Conservation (phyloP, 2,797 vertebrate genomes). For the Enteromius afrohamiltoni region DNA sequence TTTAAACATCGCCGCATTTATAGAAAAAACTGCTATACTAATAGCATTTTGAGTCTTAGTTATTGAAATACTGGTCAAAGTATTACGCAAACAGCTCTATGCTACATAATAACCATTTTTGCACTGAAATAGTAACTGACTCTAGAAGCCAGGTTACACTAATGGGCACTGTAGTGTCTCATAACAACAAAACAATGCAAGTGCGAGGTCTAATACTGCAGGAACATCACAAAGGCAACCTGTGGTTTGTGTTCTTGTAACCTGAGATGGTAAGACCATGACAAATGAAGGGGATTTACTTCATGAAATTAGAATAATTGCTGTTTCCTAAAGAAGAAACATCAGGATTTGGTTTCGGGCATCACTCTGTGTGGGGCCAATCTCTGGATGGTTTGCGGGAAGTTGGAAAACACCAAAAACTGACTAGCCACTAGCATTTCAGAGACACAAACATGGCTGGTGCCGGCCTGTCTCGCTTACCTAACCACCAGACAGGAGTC, state of each 20-base stretch:
- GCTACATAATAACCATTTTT: neutral
- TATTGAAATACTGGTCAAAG: neutral
- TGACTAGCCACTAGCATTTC: conserved; percentile 57
- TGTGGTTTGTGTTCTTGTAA: neutral
- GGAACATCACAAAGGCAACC: neutral
- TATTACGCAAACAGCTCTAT: neutral
- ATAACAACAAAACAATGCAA: neutral
- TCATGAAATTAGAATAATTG: conserved; percentile 52
- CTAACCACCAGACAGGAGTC: conserved; percentile 60
- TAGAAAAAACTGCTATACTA: neutral
- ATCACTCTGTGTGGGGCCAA: conserved; percentile 29
- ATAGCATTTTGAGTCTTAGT: neutral
- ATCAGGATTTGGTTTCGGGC: conserved; percentile 53
- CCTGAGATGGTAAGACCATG: neutral
- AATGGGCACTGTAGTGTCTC: neutral
- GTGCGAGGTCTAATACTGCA: neutral
- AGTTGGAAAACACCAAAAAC: conserved; percentile 22
- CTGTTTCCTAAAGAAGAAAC: conserved; percentile 50
- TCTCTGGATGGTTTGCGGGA: conserved; percentile 27
- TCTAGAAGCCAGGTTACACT: neutral
- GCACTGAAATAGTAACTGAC: neutral
- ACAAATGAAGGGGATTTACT: conserved; percentile 38
- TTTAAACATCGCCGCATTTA: neutral
- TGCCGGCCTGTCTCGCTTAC: conserved; percentile 63
- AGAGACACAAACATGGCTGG: conserved; percentile 61